These are phyloP conservation scores for Procambarus clarkii DNA, from an alignment of 1,140 invertebrate genomes.

Conservation along the genomic window DNA sequence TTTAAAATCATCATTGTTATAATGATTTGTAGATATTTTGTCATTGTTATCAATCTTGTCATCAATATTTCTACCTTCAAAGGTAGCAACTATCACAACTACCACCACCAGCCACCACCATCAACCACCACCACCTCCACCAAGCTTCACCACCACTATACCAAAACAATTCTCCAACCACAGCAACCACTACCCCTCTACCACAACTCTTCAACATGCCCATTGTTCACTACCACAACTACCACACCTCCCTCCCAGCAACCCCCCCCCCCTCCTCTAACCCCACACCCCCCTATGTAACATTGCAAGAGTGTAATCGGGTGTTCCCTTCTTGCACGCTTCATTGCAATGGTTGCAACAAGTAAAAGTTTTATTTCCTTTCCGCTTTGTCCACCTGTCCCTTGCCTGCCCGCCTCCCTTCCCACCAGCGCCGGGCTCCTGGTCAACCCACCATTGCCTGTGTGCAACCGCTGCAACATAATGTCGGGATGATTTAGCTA, in stretches of 20 bases:
- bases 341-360: constrained; percentile 10
- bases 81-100: neutral
- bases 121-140: neutral
- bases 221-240: too few relatives aligned
- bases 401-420: neutral
- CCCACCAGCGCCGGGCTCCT: neutral
- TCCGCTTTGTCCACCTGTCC: constrained; percentile 18
- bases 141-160: neutral
- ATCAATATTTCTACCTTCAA: too few relatives aligned
- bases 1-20: too few relatives aligned
- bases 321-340: neutral
- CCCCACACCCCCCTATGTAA: neutral
- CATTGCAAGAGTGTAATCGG: neutral
- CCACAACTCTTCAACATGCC: too few relatives aligned
- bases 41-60: too few relatives aligned
- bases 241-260: neutral
- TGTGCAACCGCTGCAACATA: neutral
- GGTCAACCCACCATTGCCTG: neutral
- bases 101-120: neutral
- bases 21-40: too few relatives aligned
- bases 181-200: too few relatives aligned
- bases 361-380: constrained; percentile 1
- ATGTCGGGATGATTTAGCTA: neutral
- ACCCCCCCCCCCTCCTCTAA: too few relatives aligned
- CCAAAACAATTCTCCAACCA: too few relatives aligned